Evolutionary conservation across 2,113 vertebrate genomes (phyloP).

Genomic region (Bambusicola thoracicus): DNA sequence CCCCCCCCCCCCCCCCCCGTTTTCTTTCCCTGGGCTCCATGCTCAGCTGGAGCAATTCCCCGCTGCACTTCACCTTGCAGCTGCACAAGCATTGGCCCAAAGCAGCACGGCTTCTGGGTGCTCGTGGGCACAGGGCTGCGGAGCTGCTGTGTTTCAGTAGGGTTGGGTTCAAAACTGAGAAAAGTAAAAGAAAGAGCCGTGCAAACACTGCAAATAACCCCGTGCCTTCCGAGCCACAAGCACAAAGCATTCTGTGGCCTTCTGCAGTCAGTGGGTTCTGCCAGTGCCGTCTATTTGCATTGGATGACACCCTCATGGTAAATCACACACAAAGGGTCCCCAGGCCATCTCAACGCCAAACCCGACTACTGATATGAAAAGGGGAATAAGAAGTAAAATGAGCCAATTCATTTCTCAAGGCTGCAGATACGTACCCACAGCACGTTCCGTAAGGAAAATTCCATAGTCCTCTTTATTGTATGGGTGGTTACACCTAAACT

Average conservation of each 20-base stretch:
- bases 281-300: fast-evolving
- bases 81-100: slow-evolving; percentile 56
- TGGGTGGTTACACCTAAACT: neutral
- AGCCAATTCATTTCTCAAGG: neutral
- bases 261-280: neutral
- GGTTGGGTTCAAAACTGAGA: neutral
- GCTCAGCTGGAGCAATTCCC: slow-evolving; percentile 52
- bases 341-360: neutral
- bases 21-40: neutral
- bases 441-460: neutral
- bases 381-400: fast-evolving
- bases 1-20: too few species aligned
- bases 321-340: neutral
- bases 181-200: neutral
- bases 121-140: neutral
- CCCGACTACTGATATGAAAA: neutral
- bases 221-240: neutral
- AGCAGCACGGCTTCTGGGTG: slow-evolving; percentile 37
- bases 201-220: neutral
- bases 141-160: neutral
- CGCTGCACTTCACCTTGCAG: slow-evolving; percentile 69
- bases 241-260: neutral
- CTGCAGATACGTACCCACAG: neutral
- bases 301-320: neutral
- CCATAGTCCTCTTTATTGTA: neutral